phyloP scores from a whole-genome alignment of 2,113 vertebrate genomes.

The Boleophthalmus pectinirostris region DNA sequence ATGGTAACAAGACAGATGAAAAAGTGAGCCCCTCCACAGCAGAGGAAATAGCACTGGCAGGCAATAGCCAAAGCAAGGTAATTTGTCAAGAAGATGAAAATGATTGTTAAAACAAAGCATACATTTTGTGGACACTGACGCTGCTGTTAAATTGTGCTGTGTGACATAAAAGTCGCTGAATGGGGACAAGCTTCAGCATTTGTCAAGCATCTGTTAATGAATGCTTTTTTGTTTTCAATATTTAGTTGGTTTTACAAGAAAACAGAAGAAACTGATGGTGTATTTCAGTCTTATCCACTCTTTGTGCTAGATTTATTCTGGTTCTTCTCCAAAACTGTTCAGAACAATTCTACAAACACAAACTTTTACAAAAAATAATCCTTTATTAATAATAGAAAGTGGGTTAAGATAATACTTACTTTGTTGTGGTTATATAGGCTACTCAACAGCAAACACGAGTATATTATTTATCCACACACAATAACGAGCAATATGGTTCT shows the following conservation, averaged over 20 bases:
- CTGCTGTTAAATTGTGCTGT: constrained; percentile 63
- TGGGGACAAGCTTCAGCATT: constrained; percentile 58
- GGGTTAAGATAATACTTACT: not conserved
- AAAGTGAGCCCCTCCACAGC: not conserved
- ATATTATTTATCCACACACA: not conserved
- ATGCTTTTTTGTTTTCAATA: constrained; percentile 34
- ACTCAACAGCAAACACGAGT: not conserved
- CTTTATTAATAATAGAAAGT: not conserved
- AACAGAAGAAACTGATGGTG: not conserved
- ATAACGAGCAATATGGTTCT: not conserved
- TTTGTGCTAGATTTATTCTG: not conserved
- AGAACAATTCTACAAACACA: not conserved
- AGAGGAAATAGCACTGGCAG: constrained; percentile 30
- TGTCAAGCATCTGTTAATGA: constrained; percentile 63
- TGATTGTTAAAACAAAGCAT: constrained; percentile 53
- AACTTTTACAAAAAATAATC: not conserved
- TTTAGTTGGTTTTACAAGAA: not conserved
- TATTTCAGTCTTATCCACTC: no score
- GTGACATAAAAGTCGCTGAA: constrained; percentile 72
- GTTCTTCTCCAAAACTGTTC: not conserved
- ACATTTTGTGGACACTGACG: constrained; percentile 63
- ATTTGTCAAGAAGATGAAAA: constrained; percentile 68
- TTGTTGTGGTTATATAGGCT: not conserved
- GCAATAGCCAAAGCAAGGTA: constrained; percentile 38
- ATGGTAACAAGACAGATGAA: constrained; percentile 35